Base-by-base conservation (phyloP, 1,140 invertebrate genomes). In the Melipona quadrifasciata region DNA sequence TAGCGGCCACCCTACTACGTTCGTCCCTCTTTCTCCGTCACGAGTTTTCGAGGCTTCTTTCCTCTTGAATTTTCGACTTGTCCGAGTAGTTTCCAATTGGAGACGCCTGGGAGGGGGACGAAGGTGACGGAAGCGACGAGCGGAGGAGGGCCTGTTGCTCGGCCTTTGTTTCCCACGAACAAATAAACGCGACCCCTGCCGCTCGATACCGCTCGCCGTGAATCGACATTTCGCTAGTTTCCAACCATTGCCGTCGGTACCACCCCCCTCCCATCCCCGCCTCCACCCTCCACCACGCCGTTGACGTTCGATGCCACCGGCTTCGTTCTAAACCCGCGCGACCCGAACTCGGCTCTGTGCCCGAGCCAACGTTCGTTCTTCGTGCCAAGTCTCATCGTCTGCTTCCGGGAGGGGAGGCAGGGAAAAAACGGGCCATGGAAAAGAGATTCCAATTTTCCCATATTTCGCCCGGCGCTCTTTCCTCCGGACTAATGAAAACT, bases 101-200 rank as follows among this genome's bases (percentile, higher is more conserved):
- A 31, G 34, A 70, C 57, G 58, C 16, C 12, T 27, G 73, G 27
- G 76, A 34, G 76, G 82, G 58, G 76, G 82, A 51, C 31, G 58
- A 84, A 84, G 75, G 75, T 71, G 82, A 39, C 75, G 82, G 51
- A 77, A 79, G 82, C 67, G 76, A 53, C 39, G 65, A 79, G 34
- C 51, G 78, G 80, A 70, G 67, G 77, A 80, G 78, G 86, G 86
- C 89, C 90, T 91, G 90, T 91, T 91, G 89, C 86, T 83, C 85
- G 67, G 78, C 81, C 85, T 91, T 91, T 90, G 90, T 91, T 91
- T 89, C 79, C 70, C 47, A 77, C 58, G 80, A 77, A 86, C 86
- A 88, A 91, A 90, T 85, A 90, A 90, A 90, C 89, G 79, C 86
- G 77, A 79, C 81, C 81, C 84, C 79, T 82, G 39, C 47, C 84